A percentile compares a stretch with the other conserved stretches of the same genome.
phyloP scores from a whole-genome alignment of 2,888 invertebrate species.

The Pyrocoelia pectoralis region DNA sequence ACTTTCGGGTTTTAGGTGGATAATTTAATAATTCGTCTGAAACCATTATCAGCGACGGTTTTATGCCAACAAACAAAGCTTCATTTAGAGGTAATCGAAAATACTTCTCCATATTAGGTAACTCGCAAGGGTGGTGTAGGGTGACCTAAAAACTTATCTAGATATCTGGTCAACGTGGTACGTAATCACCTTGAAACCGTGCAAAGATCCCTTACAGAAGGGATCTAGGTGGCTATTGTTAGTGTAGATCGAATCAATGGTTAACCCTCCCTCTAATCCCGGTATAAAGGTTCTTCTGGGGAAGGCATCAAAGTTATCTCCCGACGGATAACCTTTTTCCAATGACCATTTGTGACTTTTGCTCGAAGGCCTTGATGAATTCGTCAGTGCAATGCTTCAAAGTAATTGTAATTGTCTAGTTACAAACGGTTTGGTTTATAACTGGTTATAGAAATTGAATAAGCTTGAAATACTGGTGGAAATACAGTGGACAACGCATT shows the following conservation, averaged over 20 bases:
- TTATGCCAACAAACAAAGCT: not conserved
- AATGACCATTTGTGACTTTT: too few species aligned
- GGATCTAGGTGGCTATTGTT: not conserved
- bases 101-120: constrained; percentile 4
- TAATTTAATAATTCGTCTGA: not conserved
- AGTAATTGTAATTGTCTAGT: too few species aligned
- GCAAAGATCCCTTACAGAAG: not conserved
- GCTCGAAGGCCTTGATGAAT: too few species aligned
- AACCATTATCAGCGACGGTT: not conserved
- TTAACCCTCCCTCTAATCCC: not conserved
- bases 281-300: constrained; percentile 5
- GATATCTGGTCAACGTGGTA: not conserved
- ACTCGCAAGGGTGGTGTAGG: not conserved
- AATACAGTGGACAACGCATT: too few species aligned
- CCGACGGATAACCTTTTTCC: not conserved
- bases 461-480: too few species aligned
- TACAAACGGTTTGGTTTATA: too few species aligned
- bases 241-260: not conserved
- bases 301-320: not conserved
- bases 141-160: not conserved
- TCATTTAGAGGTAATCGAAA: not conserved
- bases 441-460: too few species aligned
- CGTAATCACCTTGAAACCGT: constrained; percentile 1
- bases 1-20: not conserved
- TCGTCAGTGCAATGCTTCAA: too few species aligned